Percentiles rank a stretch among this genome's conserved stretches.
These are phyloP conservation scores for Drosophila parthenogenetica DNA, from an alignment of 2,888 invertebrate genomes.

Conservation along the genomic window DNA sequence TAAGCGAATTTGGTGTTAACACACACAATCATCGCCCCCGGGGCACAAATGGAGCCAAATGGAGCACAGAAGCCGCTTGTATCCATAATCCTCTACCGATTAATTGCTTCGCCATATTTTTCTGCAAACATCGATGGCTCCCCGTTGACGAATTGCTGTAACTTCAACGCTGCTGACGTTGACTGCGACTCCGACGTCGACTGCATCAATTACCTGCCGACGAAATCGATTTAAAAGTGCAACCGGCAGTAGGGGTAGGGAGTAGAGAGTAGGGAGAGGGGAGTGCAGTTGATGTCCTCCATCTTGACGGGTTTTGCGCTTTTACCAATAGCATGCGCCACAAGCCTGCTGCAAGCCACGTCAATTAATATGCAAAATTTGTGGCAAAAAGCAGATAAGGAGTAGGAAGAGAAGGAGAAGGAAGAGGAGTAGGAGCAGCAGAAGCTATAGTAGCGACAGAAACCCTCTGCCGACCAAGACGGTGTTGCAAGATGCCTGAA, in stretches of 20 bases:
- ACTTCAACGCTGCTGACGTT: conserved; percentile 1
- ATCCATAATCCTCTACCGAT: conserved; percentile 70
- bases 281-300: conserved; percentile 60
- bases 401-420: not conserved
- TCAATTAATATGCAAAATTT: conserved; percentile 79
- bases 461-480: conserved; percentile 21
- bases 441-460: not conserved
- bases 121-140: conserved; percentile 43
- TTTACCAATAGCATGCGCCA: conserved; percentile 78
- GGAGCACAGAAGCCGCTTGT: conserved; percentile 68
- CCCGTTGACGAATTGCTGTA: conserved; percentile 52
- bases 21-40: conserved; percentile 71
- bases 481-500: conserved; percentile 67
- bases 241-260: conserved; percentile 7
- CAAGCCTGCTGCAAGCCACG: conserved; percentile 13
- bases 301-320: conserved; percentile 45
- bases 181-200: conserved; percentile 54
- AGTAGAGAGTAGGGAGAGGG: conserved; percentile 12
- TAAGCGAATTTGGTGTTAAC: conserved; percentile 81
- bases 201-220: conserved; percentile 69
- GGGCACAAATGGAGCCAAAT: conserved; percentile 24
- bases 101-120: conserved; percentile 60
- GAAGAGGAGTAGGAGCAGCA: not conserved
- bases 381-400: conserved; percentile 32
- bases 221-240: conserved; percentile 74